A percentile compares a stretch with the other conserved stretches of the same genome.
phyloP scores from a whole-genome alignment of 2,113 vertebrate genomes.

The Ctenodactylus gundi region DNA sequence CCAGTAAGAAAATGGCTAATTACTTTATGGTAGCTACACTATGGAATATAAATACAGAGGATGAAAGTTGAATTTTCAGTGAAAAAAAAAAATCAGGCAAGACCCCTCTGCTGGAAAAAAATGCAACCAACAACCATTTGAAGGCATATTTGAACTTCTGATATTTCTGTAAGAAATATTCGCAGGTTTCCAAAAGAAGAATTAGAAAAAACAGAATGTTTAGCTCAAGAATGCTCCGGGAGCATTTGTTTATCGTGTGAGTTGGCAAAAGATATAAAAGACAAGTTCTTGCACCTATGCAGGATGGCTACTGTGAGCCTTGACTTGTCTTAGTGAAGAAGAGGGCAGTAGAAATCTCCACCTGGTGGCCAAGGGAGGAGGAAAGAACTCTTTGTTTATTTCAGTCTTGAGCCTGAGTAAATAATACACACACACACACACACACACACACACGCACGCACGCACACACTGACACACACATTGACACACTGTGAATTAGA shows the following conservation, averaged over 20 bases:
- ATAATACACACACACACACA: no score
- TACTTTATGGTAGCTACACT: not conserved
- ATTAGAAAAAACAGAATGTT: not conserved
- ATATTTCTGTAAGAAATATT: not conserved
- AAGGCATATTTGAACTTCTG: slow-evolving; percentile 7
- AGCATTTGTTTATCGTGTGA: not conserved
- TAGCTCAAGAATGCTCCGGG: not conserved
- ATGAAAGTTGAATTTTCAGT: not conserved
- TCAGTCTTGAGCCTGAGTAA: no score
- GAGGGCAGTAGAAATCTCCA: not conserved
- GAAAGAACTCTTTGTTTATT: not conserved
- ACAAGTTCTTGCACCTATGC: not conserved
- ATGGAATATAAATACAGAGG: not conserved
- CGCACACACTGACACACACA: not conserved
- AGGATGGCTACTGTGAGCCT: no score
- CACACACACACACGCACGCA: not conserved
- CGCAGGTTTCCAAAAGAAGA: not conserved
- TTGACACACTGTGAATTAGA: not conserved
- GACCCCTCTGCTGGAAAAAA: not conserved
- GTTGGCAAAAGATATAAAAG: no score
- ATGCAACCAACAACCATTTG: not conserved
- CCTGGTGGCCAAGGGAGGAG: not conserved
- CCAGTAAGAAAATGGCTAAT: not conserved
- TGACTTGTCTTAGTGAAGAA: not conserved
- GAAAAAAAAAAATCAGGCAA: not conserved